Evolutionary conservation across 2,888 invertebrate species (phyloP), one percentile per base, ranked within the genome.

Genomic region (Notocelia uddmanniana): DNA sequence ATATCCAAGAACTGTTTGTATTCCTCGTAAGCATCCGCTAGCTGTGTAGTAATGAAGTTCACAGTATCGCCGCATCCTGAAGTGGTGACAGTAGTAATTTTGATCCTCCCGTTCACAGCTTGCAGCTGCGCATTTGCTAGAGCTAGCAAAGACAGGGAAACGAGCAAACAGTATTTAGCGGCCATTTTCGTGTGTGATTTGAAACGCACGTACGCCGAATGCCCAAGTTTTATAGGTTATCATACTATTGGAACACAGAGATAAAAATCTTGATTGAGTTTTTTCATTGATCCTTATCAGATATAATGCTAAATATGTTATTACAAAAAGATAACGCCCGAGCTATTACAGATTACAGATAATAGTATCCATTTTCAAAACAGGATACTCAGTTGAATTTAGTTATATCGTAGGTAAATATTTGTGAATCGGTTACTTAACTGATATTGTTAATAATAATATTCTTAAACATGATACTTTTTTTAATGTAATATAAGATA

Each of bases 61-160:
- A 85, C 83, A 0, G 92, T 90, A 66, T 91, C 88, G 1, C 79
- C 15, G 69, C 92, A 93, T 18, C 85, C 90, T 6, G 93, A 77
- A n/a, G 91, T 85, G 2, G 89, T 89, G 1, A 85, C 89, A 1
- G 85, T 73, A 0, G 83, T 83, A 18, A 93, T 80, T 74, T 89
- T 90, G n/a, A 93, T 85, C 70, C 75, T 88, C 34, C 91, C 91
- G 73, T 91, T 81, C 3, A 85, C 81, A 8, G 81, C 77, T 78
- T 89, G 80, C 26, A 88, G 60, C 55, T 72, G 59, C 18, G 70
- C 79, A 45, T 74, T 75, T 3, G 72, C 55, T 31, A 50, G 2
- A 18, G 62, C 48, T 23, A 72, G 60, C 37, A 72, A 26, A 19
- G 67, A 57, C 18, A 72, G 34, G 0, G 69, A 21, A 52, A 62